Percentiles rank a stretch among this genome's conserved stretches.
These are phyloP conservation scores for Leptatherina wallacei DNA, from an alignment of 2,797 vertebrate genomes.

Conservation along the genomic window DNA sequence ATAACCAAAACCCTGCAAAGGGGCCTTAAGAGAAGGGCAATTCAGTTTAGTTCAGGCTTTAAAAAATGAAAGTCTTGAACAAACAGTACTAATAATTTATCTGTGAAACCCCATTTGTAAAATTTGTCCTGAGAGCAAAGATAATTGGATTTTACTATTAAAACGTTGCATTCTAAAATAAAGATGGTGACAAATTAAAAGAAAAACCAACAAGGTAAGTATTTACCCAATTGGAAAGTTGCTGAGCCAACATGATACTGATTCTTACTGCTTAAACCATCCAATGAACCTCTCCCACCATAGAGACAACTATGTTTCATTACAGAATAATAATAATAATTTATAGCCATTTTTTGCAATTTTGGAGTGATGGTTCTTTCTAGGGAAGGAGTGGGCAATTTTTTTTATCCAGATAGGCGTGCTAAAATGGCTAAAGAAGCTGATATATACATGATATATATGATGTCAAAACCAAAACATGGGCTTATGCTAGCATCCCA, in stretches of 20 bases:
- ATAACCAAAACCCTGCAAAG: not conserved
- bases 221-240: not conserved
- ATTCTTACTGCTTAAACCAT: not conserved
- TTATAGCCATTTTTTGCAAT: not conserved
- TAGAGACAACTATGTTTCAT: not conserved
- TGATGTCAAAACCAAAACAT: not conserved
- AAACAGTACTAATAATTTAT: not conserved
- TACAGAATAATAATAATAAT: not conserved
- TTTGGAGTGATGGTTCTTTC: not conserved
- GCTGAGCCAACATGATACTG: not conserved
- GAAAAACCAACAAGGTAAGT: not conserved
- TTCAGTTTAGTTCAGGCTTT: not conserved
- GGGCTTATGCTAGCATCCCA: not conserved
- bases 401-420: not conserved
- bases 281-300: not conserved
- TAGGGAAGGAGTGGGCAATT: too few relatives aligned
- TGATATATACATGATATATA: too few relatives aligned
- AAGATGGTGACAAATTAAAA: slow-evolving; percentile 1
- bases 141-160: slow-evolving; percentile 20
- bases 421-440: not conserved
- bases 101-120: not conserved
- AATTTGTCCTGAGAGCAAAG: slow-evolving; percentile 52
- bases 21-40: not conserved
- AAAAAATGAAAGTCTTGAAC: slow-evolving; percentile 6
- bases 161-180: slow-evolving; percentile 6